Conservation (phyloP, 2,797 vertebrate genomes). For the Tympanoctomys barrerae region DNA sequence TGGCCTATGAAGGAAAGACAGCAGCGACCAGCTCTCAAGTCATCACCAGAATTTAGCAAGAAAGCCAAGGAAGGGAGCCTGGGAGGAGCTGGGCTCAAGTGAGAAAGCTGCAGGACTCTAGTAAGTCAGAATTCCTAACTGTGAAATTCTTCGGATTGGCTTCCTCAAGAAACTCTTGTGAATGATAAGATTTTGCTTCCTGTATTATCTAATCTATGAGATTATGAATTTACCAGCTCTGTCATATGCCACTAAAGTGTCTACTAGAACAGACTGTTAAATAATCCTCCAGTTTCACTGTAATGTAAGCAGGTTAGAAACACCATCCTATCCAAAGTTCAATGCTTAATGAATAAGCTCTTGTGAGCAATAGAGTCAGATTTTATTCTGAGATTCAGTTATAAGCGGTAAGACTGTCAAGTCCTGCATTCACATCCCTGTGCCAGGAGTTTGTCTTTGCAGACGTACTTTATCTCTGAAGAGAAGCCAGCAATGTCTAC, state of each 20-base stretch:
- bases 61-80: not conserved
- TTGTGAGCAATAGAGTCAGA: not conserved
- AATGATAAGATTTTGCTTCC: slow-evolving; percentile 9
- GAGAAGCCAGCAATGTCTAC: not conserved
- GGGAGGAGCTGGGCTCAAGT: not conserved
- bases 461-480: not conserved
- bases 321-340: not conserved
- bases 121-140: not conserved
- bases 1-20: not conserved
- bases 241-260: not conserved
- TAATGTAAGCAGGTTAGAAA: slow-evolving; percentile 17
- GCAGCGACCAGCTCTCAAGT: not conserved
- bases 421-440: not conserved
- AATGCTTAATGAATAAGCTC: not conserved
- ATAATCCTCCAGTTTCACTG: not conserved
- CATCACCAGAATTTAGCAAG: not conserved
- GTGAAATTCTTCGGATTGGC: not conserved
- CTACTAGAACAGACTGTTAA: slow-evolving; percentile 1
- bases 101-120: not conserved
- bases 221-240: not conserved
- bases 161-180: not conserved
- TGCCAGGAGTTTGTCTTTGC: not conserved
- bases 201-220: not conserved
- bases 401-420: not conserved
- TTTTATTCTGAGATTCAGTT: slow-evolving; percentile 33